Evolutionary conservation across 2,888 invertebrate species (phyloP).

Genomic region (Nemotelus nigrinus): DNA sequence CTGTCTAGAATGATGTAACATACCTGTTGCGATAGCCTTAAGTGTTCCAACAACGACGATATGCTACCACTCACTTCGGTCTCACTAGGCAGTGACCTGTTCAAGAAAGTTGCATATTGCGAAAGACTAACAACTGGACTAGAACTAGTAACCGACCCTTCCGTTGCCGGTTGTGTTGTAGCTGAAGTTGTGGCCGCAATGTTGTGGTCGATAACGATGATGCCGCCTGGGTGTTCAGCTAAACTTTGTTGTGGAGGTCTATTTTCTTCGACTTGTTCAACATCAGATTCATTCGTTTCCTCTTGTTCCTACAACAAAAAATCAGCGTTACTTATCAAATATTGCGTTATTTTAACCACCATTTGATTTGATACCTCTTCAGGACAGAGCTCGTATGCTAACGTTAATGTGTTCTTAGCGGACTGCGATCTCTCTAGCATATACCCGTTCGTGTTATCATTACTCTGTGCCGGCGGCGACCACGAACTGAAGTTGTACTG

Average conservation of each 20-base stretch:
- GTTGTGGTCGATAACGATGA: constrained; percentile 36
- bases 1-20: no score
- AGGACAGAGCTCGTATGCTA: constrained; percentile 80
- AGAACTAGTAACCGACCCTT: constrained; percentile 42
- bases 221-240: constrained; percentile 38
- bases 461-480: constrained; percentile 94
- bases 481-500: constrained; percentile 88
- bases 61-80: constrained; percentile 39
- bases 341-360: no score
- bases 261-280: constrained; percentile 61
- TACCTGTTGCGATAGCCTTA: constrained; percentile 48
- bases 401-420: constrained; percentile 86
- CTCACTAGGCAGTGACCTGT: constrained; percentile 10
- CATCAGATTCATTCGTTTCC: constrained; percentile 64
- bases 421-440: constrained; percentile 94
- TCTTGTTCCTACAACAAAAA: no score
- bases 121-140: constrained; percentile 47
- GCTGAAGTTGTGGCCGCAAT: constrained; percentile 30
- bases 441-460: constrained; percentile 94
- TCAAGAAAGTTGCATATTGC: constrained; percentile 45
- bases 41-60: constrained; percentile 42
- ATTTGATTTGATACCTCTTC: constrained; percentile 70
- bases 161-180: constrained; percentile 29
- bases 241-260: constrained; percentile 37
- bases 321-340: no score